Conservation (phyloP, 2,888 invertebrate species). For the Spilarctia lutea region DNA sequence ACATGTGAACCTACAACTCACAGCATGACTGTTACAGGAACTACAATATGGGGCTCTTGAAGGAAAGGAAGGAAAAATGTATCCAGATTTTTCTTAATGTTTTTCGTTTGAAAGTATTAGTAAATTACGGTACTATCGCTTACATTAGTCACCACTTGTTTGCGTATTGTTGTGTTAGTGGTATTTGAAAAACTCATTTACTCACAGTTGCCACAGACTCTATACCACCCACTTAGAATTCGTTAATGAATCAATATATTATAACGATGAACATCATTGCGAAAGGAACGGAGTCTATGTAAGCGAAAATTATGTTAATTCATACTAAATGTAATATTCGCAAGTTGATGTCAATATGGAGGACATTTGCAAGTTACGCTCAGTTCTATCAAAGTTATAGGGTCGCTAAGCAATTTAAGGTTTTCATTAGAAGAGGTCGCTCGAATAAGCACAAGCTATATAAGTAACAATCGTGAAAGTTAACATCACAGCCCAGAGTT, state of each 20-base stretch:
- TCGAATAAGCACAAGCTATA: slow-evolving; percentile 61
- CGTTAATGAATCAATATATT: slow-evolving; percentile 64
- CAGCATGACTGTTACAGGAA: background rate
- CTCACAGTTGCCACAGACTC: slow-evolving; percentile 33
- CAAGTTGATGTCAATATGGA: background rate
- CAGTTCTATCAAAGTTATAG: slow-evolving; percentile 25
- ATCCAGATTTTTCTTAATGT: background rate
- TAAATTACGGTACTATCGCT: background rate
- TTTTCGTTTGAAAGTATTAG: background rate
- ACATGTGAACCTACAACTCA: no score
- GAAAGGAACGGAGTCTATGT: slow-evolving; percentile 59
- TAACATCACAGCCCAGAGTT: slow-evolving; percentile 65
- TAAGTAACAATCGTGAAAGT: slow-evolving; percentile 73
- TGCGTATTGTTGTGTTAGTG: no score
- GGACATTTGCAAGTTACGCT: slow-evolving; percentile 38
- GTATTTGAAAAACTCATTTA: slow-evolving; percentile 26
- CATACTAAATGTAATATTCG: background rate
- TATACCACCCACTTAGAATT: slow-evolving; percentile 54
- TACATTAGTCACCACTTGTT: background rate
- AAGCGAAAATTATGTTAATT: slow-evolving; percentile 43
- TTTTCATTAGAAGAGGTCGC: slow-evolving; percentile 60
- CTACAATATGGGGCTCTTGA: background rate
- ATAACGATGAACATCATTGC: slow-evolving; percentile 68
- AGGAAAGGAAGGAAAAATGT: background rate
- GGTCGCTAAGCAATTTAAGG: slow-evolving; percentile 56